Conservation (phyloP, 1,140 invertebrate species). For the Zaprionus lachaisei region DNA sequence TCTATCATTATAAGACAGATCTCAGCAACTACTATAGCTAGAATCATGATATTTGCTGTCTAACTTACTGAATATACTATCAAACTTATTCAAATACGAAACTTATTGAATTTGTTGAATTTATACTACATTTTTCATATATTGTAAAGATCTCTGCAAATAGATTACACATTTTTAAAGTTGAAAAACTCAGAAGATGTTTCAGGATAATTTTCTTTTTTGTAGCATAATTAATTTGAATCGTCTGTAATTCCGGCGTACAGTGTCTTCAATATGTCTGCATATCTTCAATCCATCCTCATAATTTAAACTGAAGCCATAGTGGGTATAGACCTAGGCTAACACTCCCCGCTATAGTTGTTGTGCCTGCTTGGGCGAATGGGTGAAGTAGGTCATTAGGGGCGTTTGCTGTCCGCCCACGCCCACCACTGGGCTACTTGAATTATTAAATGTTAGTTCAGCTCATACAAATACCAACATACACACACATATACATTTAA, state of each 20-base stretch:
- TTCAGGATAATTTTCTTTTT: too few species aligned
- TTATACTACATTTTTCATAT: too few species aligned
- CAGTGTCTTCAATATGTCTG: too few species aligned
- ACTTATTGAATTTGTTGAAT: too few species aligned
- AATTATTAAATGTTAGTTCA: constrained; percentile 76
- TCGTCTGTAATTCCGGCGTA: too few species aligned
- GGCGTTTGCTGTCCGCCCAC: constrained; percentile 51
- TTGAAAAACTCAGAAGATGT: too few species aligned
- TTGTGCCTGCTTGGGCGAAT: not conserved
- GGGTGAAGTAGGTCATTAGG: constrained; percentile 74
- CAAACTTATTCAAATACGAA: not conserved
- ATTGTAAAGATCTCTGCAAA: too few species aligned
- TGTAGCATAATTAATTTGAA: too few species aligned
- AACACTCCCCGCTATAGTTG: not conserved
- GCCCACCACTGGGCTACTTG: constrained; percentile 57
- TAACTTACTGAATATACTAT: not conserved
- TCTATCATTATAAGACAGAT: not conserved
- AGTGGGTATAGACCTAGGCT: not conserved
- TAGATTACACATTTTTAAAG: too few species aligned
- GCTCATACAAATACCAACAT: constrained; percentile 9
- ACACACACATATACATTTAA: not conserved
- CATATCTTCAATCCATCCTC: too few species aligned
- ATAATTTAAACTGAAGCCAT: not conserved
- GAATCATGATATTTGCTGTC: not conserved
- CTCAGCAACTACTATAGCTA: not conserved